Base-by-base conservation (phyloP, 30 jellyfish, hydroid and myxozoan species). In the Phacellophora camtschatica region DNA sequence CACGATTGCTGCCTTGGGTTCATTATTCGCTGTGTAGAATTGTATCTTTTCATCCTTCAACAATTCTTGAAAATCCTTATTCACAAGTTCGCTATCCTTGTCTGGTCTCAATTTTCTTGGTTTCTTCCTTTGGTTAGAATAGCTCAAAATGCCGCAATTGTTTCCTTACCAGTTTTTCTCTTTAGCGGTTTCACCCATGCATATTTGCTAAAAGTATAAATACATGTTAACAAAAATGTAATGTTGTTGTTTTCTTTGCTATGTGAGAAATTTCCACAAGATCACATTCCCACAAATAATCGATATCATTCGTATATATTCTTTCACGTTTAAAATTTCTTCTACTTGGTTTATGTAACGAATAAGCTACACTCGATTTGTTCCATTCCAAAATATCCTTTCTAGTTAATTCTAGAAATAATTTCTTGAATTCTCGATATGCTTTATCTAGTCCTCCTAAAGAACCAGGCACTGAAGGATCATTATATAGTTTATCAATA, bases 161-260 rank as follows among this genome's bases (percentile, higher is more conserved):
- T 33, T 39, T 66, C 72, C 22, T 58, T 45, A 28, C 71, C 48
- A 24, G 77, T 61, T 71, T 71, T 55, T 2, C 66, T 13, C 51
- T 68, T 83, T 50, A 83, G 28, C 15, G 90, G 84, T 22, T n/a
- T 24, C 0, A 69, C 88, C 95, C 95, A 83, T 3, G 85, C 79
- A 55, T 53, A 83, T 27, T 68, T 69, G 41, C 74, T 73, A 68
- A 83, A 61, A 1, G 79, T 58, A 48, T 83, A 89, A 24, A 83
- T 83, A 24, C 72, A 45, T 12, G 48, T 27, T 37, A 83, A 19
- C 31, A 68, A 34, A 54, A 19, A 83, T 36, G 82, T 69, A 28
- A 73, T 19, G 4, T 87, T 37, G 24, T 59, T 45, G 59, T 83
- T 83, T 15, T 71, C 59, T 36, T 55, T 36, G 12, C 41, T 57